Evolutionary conservation across 1,140 invertebrate species (phyloP).

Genomic region (Geopemphigus sp.): DNA sequence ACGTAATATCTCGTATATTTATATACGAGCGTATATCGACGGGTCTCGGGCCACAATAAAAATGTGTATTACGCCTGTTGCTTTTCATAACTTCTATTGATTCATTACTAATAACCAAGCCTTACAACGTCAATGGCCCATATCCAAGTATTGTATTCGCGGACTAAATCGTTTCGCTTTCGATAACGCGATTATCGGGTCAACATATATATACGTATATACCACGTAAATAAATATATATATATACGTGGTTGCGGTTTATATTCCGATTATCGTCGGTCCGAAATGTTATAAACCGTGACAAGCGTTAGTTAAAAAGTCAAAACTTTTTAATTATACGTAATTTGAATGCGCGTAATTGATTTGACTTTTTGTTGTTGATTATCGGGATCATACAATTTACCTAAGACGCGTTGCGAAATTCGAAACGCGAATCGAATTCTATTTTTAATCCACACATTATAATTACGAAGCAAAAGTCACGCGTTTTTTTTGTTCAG

Average conservation of each 20-base stretch:
- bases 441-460: no score
- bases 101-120: neutral
- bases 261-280: neutral
- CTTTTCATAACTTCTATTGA: neutral
- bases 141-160: neutral
- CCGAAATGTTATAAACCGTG: neutral
- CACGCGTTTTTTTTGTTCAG: no score
- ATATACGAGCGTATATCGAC: neutral
- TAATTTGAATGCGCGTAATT: no score
- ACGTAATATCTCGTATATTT: no score
- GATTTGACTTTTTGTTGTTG: no score
- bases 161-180: constrained; percentile 11
- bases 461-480: no score
- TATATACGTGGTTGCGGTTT: neutral
- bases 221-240: neutral
- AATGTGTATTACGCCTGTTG: neutral
- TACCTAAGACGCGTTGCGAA: no score
- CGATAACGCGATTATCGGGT: neutral
- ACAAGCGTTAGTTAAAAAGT: no score
- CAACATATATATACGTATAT: neutral
- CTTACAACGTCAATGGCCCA: neutral
- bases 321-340: no score
- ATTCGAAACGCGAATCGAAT: no score
- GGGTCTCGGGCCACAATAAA: neutral
- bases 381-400: no score